Conservation (phyloP, 2,113 vertebrate genomes). For the Laticauda laticaudata region DNA sequence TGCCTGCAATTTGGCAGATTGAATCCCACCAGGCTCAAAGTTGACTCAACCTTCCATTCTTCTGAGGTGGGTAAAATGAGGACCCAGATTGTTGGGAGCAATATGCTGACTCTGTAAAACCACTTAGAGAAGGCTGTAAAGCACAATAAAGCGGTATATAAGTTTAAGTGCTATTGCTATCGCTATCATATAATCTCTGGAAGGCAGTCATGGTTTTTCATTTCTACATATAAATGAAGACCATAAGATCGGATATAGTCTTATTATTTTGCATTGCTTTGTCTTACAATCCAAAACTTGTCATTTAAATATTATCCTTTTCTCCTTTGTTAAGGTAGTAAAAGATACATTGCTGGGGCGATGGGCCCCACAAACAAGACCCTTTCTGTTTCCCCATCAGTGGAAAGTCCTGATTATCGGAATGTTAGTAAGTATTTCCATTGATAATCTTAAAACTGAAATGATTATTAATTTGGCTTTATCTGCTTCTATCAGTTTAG, state of each 20-base stretch:
- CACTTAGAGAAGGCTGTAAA: too few species aligned
- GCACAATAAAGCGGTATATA: too few species aligned
- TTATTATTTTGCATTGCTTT: background rate
- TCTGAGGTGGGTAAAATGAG: too few species aligned
- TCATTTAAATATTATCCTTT: background rate
- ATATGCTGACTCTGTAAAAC: too few species aligned
- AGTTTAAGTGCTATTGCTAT: too few species aligned
- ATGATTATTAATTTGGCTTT: background rate
- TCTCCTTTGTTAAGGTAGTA: slow-evolving; percentile 74
- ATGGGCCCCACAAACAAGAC: slow-evolving; percentile 98
- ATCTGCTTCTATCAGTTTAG: background rate
- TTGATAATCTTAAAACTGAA: background rate
- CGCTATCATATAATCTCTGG: too few species aligned
- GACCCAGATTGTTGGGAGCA: too few species aligned
- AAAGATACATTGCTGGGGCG: slow-evolving; percentile 90
- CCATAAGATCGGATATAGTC: background rate
- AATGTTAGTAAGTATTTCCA: slow-evolving; percentile 86
- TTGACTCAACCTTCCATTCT: too few species aligned
- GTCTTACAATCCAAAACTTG: background rate
- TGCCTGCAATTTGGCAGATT: too few species aligned
- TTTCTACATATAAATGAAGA: background rate
- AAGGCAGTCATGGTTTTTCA: background rate
- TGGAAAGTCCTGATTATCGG: slow-evolving; percentile 92
- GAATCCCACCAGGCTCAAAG: too few species aligned
- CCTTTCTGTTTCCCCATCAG: slow-evolving; percentile 91